These are phyloP conservation scores for Motacilla tschutschensis DNA, from an alignment of 2,113 vertebrate species.

Conservation along the genomic window DNA sequence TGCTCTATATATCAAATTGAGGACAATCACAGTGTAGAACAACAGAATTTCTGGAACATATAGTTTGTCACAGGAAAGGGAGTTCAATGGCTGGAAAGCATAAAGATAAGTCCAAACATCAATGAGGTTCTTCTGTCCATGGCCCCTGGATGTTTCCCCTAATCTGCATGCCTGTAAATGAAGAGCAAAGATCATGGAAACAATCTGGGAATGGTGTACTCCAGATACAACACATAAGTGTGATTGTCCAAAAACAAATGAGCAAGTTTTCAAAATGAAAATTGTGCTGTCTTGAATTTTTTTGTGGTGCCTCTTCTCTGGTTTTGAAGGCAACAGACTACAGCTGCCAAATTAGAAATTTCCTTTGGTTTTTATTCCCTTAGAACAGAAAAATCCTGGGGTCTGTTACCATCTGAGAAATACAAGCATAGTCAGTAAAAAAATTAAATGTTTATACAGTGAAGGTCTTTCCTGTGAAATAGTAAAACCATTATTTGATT, in stretches of 20 bases:
- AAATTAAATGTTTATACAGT: not conserved
- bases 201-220: not conserved
- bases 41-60: not conserved
- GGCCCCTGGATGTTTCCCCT: not conserved
- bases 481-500: conserved; percentile 8
- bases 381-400: not conserved
- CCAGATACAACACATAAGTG: not conserved
- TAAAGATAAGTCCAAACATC: not conserved
- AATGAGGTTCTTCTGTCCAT: not conserved
- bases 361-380: not conserved
- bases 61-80: not conserved
- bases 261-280: not conserved
- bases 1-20: not conserved
- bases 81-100: not conserved
- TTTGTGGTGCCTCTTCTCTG: not conserved
- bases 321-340: not conserved
- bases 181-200: not conserved
- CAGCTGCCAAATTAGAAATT: not conserved
- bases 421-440: not conserved
- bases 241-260: not conserved
- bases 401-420: conserved; percentile 7
- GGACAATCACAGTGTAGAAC: not conserved
- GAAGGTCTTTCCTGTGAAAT: not conserved
- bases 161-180: not conserved
- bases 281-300: not conserved